phyloP scores from a whole-genome alignment of 1,140 invertebrate species.

The Aphidius ervi region DNA sequence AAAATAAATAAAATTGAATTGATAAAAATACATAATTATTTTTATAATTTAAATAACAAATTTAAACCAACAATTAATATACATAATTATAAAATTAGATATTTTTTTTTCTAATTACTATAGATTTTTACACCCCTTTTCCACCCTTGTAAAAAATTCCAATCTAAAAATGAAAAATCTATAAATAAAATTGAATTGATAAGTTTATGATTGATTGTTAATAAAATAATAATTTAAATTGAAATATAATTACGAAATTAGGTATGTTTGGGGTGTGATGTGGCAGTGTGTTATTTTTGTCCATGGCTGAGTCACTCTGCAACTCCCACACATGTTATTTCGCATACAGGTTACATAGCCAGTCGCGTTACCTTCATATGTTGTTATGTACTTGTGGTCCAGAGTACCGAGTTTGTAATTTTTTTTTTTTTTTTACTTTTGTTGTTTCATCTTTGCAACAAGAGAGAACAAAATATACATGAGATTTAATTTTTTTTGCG shows the following conservation, averaged over 20 bases:
- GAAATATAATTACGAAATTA: no score
- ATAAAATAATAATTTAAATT: no score
- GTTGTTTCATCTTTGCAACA: no score
- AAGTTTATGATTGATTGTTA: no score
- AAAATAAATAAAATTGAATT: no score
- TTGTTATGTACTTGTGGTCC: constrained; percentile 4
- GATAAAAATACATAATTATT: no score
- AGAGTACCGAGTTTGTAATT: constrained; percentile 11
- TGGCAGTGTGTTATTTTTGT: constrained; percentile 20
- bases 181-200: background rate
- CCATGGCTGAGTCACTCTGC: constrained; percentile 18
- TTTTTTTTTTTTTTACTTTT: no score
- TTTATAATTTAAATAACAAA: no score
- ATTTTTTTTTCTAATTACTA: background rate
- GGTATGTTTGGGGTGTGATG: constrained; percentile 13
- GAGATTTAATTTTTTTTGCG: background rate
- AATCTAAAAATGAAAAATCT: background rate
- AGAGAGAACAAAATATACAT: no score
- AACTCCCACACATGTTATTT: constrained; percentile 22
- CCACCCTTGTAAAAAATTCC: no score
- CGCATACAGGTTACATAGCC: constrained; percentile 21
- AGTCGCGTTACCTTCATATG: constrained; percentile 19
- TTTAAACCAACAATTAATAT: no score
- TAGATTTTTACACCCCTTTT: no score
- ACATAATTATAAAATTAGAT: background rate